Base-by-base conservation (phyloP, 2,888 invertebrate species). In the Euplagia quadripunctaria region DNA sequence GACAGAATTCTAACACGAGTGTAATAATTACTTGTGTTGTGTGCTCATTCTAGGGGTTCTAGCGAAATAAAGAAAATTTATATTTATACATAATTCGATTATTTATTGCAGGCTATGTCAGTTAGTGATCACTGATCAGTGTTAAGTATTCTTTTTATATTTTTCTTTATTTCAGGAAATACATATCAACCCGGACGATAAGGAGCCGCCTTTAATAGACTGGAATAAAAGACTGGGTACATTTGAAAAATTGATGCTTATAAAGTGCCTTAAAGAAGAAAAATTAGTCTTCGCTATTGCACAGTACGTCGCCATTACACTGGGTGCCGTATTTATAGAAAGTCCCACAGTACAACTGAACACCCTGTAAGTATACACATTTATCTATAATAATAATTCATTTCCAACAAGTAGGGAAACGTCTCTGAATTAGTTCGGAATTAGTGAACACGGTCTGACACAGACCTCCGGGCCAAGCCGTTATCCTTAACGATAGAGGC, bases 281-380 rank as follows among this genome's bases (percentile, higher is more conserved):
- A 97, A 98, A 91, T 95, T 99, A 41, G 97, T 98, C 46, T 97
- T 98, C 86, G 98, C 97, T 2, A 97, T 98, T 12, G 97, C 97
- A 0, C 97, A 98, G 79, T 99, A 97, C 91, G 98, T 99, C 1
- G 96, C 97, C 85, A 95, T 94, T 55, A 98, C 98, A 82, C 96
- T 99, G 31, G 99, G 99, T 0, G 92, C 96, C 70, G 96, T 97
- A 69, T 99, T 98, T 89, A 97, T 98, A 8, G 98, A 99, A 91
- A 98, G 98, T 78, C 98, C 98, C 0, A 96, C 97, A 49, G 97
- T 98, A 6, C 97, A 97, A 72, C 93, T 98, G 74, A 96, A 96
- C 74, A 94, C 96, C 52, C 87, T 97, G 97, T 97, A 94, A 94
- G 96, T 94, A 87, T 66, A 17, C 11, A 20, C 17, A 49, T 16